phyloP scores from a whole-genome alignment of 2,113 vertebrate species.

The Oxyruncus cristatus region DNA sequence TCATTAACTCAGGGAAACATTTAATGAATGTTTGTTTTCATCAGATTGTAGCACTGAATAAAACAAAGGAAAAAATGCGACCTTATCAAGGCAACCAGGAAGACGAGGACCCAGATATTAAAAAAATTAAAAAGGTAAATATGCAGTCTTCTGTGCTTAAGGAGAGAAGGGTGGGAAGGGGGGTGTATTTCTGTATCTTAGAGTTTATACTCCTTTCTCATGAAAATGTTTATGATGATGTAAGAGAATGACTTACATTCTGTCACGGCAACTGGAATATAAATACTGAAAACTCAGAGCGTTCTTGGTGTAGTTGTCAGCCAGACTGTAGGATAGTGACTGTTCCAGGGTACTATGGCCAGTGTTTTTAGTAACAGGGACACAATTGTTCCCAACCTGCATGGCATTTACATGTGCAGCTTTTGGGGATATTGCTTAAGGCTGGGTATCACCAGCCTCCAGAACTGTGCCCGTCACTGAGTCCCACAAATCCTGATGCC shows the following conservation, averaged over 20 bases:
- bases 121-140: slow-evolving; percentile 98
- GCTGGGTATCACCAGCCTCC: neutral
- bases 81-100: slow-evolving; percentile 91
- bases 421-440: neutral
- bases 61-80: slow-evolving; percentile 97
- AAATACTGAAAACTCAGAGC: neutral
- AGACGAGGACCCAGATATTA: slow-evolving; percentile 96
- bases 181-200: neutral
- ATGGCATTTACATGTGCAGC: neutral
- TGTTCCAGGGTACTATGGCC: neutral
- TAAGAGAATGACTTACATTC: neutral
- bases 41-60: slow-evolving; percentile 96
- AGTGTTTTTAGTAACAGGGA: neutral
- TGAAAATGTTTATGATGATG: neutral
- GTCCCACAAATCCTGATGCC: neutral
- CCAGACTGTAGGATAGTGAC: neutral
- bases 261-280: neutral
- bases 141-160: neutral
- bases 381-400: neutral
- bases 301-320: neutral
- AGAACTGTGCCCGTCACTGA: neutral
- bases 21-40: slow-evolving; percentile 35
- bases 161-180: neutral
- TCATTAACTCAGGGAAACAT: neutral
- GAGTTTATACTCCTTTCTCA: neutral